Percentiles rank a stretch among this genome's conserved stretches.
Conservation (phyloP, 2,888 invertebrate species). For the Gibbula magus region DNA sequence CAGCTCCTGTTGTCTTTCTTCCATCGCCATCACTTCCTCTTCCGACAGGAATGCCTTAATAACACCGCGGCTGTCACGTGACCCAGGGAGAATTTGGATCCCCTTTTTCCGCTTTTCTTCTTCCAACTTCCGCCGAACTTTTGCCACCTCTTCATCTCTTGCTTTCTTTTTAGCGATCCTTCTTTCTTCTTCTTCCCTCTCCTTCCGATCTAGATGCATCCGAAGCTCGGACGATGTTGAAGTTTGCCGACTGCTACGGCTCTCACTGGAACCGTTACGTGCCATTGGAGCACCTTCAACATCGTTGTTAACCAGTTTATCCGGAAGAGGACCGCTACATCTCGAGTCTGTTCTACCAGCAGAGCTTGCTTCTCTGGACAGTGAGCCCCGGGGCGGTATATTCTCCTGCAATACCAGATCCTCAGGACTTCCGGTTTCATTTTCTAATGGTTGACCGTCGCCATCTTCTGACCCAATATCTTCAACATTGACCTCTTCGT, state of each 20-base stretch:
- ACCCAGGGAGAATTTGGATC: constrained; percentile 41
- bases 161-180: not conserved
- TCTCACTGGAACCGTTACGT: not conserved
- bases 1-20: constrained; percentile 36
- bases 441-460: not conserved
- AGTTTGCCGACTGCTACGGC: not conserved
- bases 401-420: not conserved
- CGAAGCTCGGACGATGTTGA: not conserved
- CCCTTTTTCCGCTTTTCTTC: constrained; percentile 39
- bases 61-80: constrained; percentile 37
- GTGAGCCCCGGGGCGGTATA: not conserved
- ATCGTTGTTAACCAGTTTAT: not conserved
- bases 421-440: not conserved
- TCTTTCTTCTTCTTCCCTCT: constrained; percentile 22
- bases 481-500: not conserved
- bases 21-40: constrained; percentile 42
- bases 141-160: constrained; percentile 40
- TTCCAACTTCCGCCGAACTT: constrained; percentile 35
- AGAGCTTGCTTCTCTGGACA: not conserved
- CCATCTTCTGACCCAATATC: not conserved
- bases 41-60: constrained; percentile 38
- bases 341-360: not conserved
- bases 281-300: not conserved
- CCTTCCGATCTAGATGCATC: constrained; percentile 26
- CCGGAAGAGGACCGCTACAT: not conserved